A percentile compares a stretch with the other conserved stretches of the same genome.
phyloP scores from a whole-genome alignment of 2,113 vertebrate species.

The Sceloporus tristichus region DNA sequence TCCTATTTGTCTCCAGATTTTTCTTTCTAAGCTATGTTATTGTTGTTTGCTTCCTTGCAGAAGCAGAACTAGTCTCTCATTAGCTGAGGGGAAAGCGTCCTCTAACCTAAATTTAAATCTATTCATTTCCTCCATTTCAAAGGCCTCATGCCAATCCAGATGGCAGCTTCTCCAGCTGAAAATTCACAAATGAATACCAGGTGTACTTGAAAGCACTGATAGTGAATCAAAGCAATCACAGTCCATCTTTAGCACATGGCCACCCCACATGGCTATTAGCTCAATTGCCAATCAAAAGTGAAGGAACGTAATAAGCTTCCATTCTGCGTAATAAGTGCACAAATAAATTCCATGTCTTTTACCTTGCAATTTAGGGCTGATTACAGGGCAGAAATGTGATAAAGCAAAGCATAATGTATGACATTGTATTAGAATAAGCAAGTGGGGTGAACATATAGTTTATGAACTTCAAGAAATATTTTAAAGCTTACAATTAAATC shows the following conservation, averaged over 20 bases:
- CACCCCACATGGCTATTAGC: slow-evolving; percentile 25
- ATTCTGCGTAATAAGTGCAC: slow-evolving; percentile 63
- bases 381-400: slow-evolving; percentile 48
- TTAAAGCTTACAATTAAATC: slow-evolving; percentile 25
- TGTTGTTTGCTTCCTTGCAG: slow-evolving; percentile 10
- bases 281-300: slow-evolving; percentile 51
- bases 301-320: slow-evolving; percentile 60
- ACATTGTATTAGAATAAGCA: slow-evolving; percentile 50
- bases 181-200: slow-evolving; percentile 55
- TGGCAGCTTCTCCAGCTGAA: slow-evolving; percentile 60
- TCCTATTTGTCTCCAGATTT: slow-evolving; percentile 30
- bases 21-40: slow-evolving; percentile 38
- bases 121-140: slow-evolving; percentile 32
- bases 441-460: slow-evolving; percentile 51
- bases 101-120: slow-evolving; percentile 45
- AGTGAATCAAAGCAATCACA: slow-evolving; percentile 23
- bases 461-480: slow-evolving; percentile 27
- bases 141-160: slow-evolving; percentile 50
- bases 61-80: slow-evolving; percentile 30
- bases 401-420: slow-evolving; percentile 35
- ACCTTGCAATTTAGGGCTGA: slow-evolving; percentile 50
- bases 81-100: background rate
- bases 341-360: slow-evolving; percentile 66
- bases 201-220: slow-evolving; percentile 47
- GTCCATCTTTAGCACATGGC: slow-evolving; percentile 27